Conservation (phyloP, 2,888 invertebrate genomes). For the Pterobdella sp. region DNA sequence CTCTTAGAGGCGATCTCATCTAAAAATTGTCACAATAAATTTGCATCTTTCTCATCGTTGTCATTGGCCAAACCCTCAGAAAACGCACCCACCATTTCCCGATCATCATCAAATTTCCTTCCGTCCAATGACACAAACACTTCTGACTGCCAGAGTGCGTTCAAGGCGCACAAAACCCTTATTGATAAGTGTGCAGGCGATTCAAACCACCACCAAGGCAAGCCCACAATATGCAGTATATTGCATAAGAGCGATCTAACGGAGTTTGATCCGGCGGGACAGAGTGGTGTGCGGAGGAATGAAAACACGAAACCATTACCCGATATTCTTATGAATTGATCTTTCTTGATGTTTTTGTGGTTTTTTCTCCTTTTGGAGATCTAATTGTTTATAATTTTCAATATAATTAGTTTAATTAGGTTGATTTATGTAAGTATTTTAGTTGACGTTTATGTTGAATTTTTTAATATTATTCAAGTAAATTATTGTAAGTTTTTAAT, state of each 20-base stretch:
- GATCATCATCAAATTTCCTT: not conserved
- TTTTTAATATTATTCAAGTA: no score
- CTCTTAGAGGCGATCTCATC: conserved; percentile 4
- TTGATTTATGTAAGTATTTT: no score
- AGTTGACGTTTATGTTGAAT: no score
- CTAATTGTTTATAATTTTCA: no score
- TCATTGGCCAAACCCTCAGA: not conserved
- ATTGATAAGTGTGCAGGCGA: not conserved
- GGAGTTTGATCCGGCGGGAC: not conserved
- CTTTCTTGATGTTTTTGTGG: no score
- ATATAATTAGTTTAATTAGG: no score
- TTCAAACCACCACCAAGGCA: not conserved
- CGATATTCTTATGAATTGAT: not conserved
- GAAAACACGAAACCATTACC: not conserved
- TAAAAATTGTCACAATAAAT: not conserved
- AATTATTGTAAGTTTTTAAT: no score
- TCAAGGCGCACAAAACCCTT: not conserved
- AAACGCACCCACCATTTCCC: not conserved
- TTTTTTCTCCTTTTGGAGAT: no score
- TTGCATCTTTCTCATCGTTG: no score
- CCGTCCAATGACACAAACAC: not conserved
- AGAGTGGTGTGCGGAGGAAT: not conserved
- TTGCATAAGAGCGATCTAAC: not conserved
- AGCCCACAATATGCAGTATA: not conserved
- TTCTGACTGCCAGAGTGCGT: not conserved